Evolutionary conservation across 1,140 invertebrate species (phyloP), one percentile per base, ranked within the genome.

Genomic region (Trichonephila inaurata): DNA sequence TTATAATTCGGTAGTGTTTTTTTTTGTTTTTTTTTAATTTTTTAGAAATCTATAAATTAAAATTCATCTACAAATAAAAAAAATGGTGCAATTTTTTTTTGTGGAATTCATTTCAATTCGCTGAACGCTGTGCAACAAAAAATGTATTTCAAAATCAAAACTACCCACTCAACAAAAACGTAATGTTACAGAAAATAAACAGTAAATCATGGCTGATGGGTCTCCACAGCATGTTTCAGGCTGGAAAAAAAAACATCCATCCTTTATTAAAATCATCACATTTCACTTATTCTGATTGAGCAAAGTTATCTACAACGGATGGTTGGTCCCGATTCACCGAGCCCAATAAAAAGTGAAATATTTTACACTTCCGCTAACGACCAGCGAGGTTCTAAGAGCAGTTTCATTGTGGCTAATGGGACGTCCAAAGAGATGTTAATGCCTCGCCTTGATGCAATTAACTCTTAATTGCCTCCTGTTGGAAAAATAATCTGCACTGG

Each of bases 371-470:
- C 28, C 28, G 72, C 33, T 77, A 77, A 77, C 28, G 72, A 77
- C 72, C 33, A 3, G 12, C 28, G 12, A 77, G 16, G 28, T 24
- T 33, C 66, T 40, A 28, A 77, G 33, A 77, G 72, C 72, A 40
- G 40, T 77, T 77, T 77, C 72, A 33, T 33, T 77, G 69, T 33
- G 28, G 72, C 33, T 77, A 40, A 77, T 77, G 72, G 72, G 72
- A 6, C 28, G 72, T 18, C 72, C 28, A 33, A 77, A 77, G 33
- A 77, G 12, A 40, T 40, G 72, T 33, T 77, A 28, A 24, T 12
- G 33, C 28, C 24, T 18, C 14, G 18, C 28, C 33, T 77, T 51
- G 14, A 33, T 40, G 72, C 72, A 77, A 77, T 77, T 77, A 77
- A 77, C 24, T 77, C 72, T 77, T 77, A 77, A 77, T 77, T 33